Base-by-base conservation (phyloP, 30 jellyfish, hydroid and myxozoan species). In the Morbakka virulenta region DNA sequence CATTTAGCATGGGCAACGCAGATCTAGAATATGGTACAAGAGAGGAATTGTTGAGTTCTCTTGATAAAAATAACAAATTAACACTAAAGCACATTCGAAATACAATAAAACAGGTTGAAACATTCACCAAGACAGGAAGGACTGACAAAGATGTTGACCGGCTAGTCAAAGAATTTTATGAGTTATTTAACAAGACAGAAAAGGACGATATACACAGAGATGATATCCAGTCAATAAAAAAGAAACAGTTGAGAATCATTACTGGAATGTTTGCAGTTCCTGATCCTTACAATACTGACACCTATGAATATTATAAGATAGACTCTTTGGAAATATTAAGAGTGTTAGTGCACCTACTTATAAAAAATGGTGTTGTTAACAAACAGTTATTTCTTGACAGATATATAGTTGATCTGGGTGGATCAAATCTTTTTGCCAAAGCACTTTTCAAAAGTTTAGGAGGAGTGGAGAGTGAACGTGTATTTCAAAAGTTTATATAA, bases 1-100 rank as follows among this genome's bases (percentile, higher is more conserved):
- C 48, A 20, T 77, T 86, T 92, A 72, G 88, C 14, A 86, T 86
- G 96, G 96, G 96, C 36, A 79, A 75, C 4, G 70, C 88, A 26
- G 96, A 86, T 14, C 69, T 86, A 9, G 79, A 69, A 28, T 70
- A 52, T 70, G 81, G 64, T 34, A 69, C n/a, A n/a, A n/a, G 94
- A 14, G 36, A 0, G 13, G 30, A 49, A 13, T 36, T 82, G 86
- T 50, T 53, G 14, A 68, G 50, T 9, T 22, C 32, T 21, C 2
- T 49, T 13, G 62, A 82, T 22, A 70, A 48, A 23, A 48, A 62
- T 4, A 86, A 81, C 0, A 35, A 41, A 6, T 71, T 66, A 17
- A 21, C 86, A 1, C 50, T 82, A 53, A 71, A 82, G 35, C 20
- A 69, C 34, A 62, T 57, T 9, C 2, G 23, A 35, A 1, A 67